phyloP scores from a whole-genome alignment of 2,113 vertebrate species.

The rat (Rattus norvegicus) region DNA sequence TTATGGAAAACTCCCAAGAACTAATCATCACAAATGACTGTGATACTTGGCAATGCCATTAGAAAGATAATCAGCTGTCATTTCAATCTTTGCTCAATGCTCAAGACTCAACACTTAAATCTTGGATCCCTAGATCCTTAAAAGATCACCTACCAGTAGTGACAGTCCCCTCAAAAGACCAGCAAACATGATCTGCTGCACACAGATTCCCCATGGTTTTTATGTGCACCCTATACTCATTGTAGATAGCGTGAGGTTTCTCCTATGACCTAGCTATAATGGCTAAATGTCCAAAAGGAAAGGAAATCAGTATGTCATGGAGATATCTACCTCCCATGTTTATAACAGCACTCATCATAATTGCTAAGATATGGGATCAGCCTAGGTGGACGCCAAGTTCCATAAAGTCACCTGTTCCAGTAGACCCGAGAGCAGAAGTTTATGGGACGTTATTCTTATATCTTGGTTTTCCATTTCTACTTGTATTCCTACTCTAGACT shows the following conservation, averaged over 20 bases:
- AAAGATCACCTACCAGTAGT: neutral
- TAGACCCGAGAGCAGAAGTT: neutral
- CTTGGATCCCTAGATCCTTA: neutral
- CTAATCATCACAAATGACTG: neutral
- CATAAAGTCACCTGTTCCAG: neutral
- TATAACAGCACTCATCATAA: neutral
- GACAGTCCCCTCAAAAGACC: slow-evolving; percentile 18
- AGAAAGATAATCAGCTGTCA: neutral
- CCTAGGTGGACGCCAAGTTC: neutral
- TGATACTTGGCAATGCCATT: neutral
- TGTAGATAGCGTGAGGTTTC: neutral
- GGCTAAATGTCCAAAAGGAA: neutral
- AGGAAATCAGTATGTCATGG: neutral
- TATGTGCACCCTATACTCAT: neutral
- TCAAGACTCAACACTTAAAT: neutral
- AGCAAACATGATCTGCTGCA: neutral
- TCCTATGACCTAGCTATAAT: neutral
- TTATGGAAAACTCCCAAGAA: neutral
- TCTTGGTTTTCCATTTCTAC: neutral
- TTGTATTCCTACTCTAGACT: slow-evolving; percentile 22
- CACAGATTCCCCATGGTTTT: neutral
- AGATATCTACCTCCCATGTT: neutral
- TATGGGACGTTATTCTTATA: neutral
- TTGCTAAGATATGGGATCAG: neutral
- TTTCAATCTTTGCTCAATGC: slow-evolving; percentile 4